Percentiles rank a stretch among this genome's conserved stretches.
These are phyloP conservation scores for Macrobrachium nipponense DNA, from an alignment of 1,140 invertebrate genomes.

Conservation along the genomic window DNA sequence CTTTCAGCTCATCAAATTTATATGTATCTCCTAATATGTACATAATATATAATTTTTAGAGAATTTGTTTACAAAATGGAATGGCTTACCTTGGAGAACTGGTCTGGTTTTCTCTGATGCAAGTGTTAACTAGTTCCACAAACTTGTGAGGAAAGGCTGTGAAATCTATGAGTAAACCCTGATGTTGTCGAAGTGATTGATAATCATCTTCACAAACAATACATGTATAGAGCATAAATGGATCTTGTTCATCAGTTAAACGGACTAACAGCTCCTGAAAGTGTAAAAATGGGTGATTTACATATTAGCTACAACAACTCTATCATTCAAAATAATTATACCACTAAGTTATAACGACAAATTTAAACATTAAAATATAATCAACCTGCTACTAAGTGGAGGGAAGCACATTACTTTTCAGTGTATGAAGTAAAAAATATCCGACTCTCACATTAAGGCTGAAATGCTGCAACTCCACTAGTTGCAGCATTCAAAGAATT, in stretches of 20 bases:
- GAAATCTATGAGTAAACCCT: constrained; percentile 47
- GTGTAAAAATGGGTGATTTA: too few species aligned
- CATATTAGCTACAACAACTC: not conserved
- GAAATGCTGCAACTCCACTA: too few species aligned
- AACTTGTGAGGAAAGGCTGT: constrained; percentile 49
- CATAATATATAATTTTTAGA: too few species aligned
- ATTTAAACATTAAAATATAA: too few species aligned
- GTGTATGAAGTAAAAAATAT: too few species aligned
- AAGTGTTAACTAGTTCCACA: constrained; percentile 44
- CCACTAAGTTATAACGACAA: not conserved
- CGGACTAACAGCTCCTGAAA: constrained; percentile 43
- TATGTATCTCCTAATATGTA: not conserved
- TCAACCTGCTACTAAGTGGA: too few species aligned
- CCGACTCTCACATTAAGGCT: too few species aligned
- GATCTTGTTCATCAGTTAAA: constrained; percentile 44
- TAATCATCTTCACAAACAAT: constrained; percentile 49
- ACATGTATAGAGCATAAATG: constrained; percentile 38
- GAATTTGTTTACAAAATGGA: too few species aligned
- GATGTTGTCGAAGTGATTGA: constrained; percentile 22
- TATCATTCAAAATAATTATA: not conserved
- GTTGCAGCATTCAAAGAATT: too few species aligned
- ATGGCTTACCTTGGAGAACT: constrained; percentile 36
- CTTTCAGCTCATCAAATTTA: too few species aligned
- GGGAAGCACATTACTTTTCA: too few species aligned
- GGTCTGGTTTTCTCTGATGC: constrained; percentile 32